Evolutionary conservation across 2,113 vertebrate species (phyloP), one percentile per base, ranked within the genome.

Genomic region (Oostethus manadensis): DNA sequence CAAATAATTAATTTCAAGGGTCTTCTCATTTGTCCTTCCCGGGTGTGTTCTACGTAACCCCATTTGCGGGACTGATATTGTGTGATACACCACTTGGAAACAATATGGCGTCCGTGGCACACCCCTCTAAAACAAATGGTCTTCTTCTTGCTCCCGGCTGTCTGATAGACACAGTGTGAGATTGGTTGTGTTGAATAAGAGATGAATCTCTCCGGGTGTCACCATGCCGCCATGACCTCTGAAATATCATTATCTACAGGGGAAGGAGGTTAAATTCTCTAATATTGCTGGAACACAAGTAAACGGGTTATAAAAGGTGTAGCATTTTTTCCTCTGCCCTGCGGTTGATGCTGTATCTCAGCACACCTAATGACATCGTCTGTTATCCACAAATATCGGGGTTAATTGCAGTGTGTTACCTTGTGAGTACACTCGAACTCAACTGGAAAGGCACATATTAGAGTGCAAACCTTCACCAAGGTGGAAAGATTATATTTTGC

Each of bases 181-280:
- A 88, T 87, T 88, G 85, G 79, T 83, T 88, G 74, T 86, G 87
- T 75, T 86, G 84, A 88, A 88, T 87, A 88, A 86, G 82, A 84
- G 71, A 87, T 87, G 82, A 84, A 84, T 86, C 81, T 88, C 70
- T 70, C 66, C 62, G 60, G 73, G 64, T 85, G 84, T 86, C 81
- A 81, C 82, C 58, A 57, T 63, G 65, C 63, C 6, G 66, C 74
- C 70, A 64, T 56, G 61, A 84, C 82, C 87, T 82, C 79, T 82
- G 82, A 86, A 87, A 88, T 82, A 87, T 87, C 81, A 88, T 88
- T 87, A 87, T 88, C 87, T 87, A 68, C 81, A 80, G 71, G 78
- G 76, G 74, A 78, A 51, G 66, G 67, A 82, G 84, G 86, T 84
- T 85, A 85, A 88, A 76, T 79, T 84, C 64, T 83, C 80, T 84